Conservation (phyloP, 2,888 invertebrate genomes). For the Horisme vitalbata region DNA sequence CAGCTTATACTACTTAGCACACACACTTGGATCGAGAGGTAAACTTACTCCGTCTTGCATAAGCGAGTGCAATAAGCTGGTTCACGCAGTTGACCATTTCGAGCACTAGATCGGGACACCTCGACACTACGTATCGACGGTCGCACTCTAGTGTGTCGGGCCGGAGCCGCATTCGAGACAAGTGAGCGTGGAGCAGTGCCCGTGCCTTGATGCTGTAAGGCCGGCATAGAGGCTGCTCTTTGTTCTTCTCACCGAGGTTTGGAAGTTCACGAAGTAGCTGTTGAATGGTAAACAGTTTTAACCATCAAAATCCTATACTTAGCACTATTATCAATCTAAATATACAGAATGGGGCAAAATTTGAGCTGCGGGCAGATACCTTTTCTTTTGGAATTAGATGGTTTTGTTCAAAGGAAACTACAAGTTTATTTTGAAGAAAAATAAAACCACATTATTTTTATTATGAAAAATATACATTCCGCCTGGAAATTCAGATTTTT, state of each 20-base stretch:
- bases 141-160: conserved; percentile 92
- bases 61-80: conserved; percentile 95
- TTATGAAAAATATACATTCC: too few species aligned
- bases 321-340: too few species aligned
- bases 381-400: too few species aligned
- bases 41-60: conserved; percentile 91
- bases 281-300: not conserved
- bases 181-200: conserved; percentile 97
- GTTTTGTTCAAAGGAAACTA: too few species aligned
- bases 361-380: too few species aligned
- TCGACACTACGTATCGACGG: conserved; percentile 91
- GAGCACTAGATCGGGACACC: conserved; percentile 96
- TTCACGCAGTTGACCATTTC: conserved; percentile 99
- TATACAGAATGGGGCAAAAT: too few species aligned
- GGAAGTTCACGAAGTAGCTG: conserved; percentile 95
- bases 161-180: conserved; percentile 91
- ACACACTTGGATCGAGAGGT: too few species aligned
- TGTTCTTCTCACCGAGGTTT: conserved; percentile 97
- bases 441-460: too few species aligned
- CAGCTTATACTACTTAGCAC: too few species aligned
- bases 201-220: conserved; percentile 96
- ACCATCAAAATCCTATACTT: too few species aligned
- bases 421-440: too few species aligned
- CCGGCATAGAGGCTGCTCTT: conserved; percentile 95
- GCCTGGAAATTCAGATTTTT: too few species aligned